These are phyloP conservation scores for Cetoscarus ocellatus DNA, from an alignment of 2,797 vertebrate genomes.

Conservation along the genomic window DNA sequence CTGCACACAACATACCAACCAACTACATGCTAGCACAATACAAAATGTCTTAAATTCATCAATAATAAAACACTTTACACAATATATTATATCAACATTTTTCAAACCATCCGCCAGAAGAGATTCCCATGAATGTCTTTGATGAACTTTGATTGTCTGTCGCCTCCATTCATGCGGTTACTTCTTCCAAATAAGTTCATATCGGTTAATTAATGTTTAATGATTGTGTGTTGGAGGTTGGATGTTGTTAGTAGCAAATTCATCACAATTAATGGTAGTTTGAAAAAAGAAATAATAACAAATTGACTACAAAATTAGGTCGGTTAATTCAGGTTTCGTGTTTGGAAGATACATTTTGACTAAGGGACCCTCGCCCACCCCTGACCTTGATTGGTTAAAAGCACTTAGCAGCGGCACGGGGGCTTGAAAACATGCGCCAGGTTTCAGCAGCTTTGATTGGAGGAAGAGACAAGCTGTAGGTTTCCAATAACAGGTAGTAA, in stretches of 20 bases:
- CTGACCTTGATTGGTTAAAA: slow-evolving; percentile 57
- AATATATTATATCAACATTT: not conserved
- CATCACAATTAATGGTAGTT: slow-evolving; percentile 12
- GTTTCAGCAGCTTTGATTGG: slow-evolving; percentile 76
- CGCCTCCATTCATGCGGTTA: slow-evolving; percentile 49
- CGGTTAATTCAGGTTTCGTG: not conserved
- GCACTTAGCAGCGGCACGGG: slow-evolving; percentile 66
- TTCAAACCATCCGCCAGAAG: not conserved
- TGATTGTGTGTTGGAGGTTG: slow-evolving; percentile 16
- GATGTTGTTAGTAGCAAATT: slow-evolving; percentile 64
- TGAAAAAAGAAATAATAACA: slow-evolving; percentile 7
- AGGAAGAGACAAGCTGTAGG: slow-evolving; percentile 42
- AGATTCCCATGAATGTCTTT: slow-evolving; percentile 25
- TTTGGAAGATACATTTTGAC: slow-evolving; percentile 9
- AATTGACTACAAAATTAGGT: not conserved
- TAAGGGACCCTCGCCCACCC: not conserved
- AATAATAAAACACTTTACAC: slow-evolving; percentile 1
- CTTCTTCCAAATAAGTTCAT: not conserved
- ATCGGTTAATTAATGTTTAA: slow-evolving; percentile 35
- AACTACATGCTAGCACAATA: not conserved
- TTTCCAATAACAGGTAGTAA: slow-evolving; percentile 30
- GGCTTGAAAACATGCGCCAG: slow-evolving; percentile 76
- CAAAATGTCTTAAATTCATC: not conserved
- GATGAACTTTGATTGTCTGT: slow-evolving; percentile 54
- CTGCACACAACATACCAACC: not conserved